phyloP scores from a whole-genome alignment of 2,888 invertebrate species.

The Mystacides longicornis region DNA sequence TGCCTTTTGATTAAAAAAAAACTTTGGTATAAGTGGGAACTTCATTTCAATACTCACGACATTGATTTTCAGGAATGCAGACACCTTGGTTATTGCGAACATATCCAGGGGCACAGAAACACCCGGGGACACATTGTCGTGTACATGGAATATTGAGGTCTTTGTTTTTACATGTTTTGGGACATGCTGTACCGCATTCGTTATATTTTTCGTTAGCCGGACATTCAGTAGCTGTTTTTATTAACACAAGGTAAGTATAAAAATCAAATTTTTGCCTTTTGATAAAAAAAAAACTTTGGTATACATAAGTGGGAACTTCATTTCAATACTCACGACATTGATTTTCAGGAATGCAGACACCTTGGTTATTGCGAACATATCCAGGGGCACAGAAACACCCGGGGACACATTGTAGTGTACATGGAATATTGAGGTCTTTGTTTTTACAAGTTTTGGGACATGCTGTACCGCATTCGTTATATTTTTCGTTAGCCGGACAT shows the following conservation, averaged over 20 bases:
- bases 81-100: not conserved
- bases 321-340: conserved; percentile 4
- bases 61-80: not conserved
- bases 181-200: conserved; percentile 8
- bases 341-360: not conserved
- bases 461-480: conserved; percentile 3
- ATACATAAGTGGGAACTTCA: not conserved
- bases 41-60: conserved; percentile 1
- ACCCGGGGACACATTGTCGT: conserved; percentile 1
- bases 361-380: conserved; percentile 1
- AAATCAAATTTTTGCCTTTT: no score
- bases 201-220: not conserved
- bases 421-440: not conserved
- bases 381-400: conserved; percentile 10
- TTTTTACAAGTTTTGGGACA: conserved; percentile 10
- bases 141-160: not conserved
- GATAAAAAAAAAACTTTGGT: no score
- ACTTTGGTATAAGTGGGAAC: not conserved
- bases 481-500: conserved; percentile 3
- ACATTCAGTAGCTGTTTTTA: conserved; percentile 1
- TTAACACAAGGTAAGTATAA: no score
- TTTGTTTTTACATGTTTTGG: conserved; percentile 7
- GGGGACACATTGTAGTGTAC: not conserved
- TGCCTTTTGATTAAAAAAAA: no score
- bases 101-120: conserved; percentile 8